Evolutionary conservation across 2,797 vertebrate species (phyloP), one percentile per base, ranked within the genome.

Genomic region (Dicrostonyx torquatus): DNA sequence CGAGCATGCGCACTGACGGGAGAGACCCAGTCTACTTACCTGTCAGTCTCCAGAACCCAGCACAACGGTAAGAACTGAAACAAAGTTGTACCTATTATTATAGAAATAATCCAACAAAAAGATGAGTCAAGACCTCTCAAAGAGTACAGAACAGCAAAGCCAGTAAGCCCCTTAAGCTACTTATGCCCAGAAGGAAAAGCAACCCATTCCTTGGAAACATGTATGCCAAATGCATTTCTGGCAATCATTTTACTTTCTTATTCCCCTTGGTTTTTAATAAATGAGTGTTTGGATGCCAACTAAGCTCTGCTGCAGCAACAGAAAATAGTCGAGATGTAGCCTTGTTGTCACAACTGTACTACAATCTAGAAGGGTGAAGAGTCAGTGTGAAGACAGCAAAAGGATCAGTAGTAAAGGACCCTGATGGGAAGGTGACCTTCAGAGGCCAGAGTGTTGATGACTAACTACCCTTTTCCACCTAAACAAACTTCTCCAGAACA

Each of bases 221-320:
- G 58, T 92, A 83, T 58, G 62, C 70, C 83, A 96, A 96, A 87
- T 83, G 83, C 64, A 91, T 84, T 96, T 95, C 91, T 93, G 82
- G 48, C 93, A 93, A 94, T 96, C 85, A 93, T 87, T 96, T 96
- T 87, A 82, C 78, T 94, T 94, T 95, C 93, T 93, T 62, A 53
- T 66, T 94, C 24, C 79, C 77, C 58, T 72, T 77, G 64, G 68
- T 84, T 96, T 95, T 94, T 84, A 94, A 92, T 89, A 92, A 97
- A 94, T 37, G 31, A 89, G 43, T 24, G 76, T 94, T 90, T 96
- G 60, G 53, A 95, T 80, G 34, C 50, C 89, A 95, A 84, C 62
- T 66, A 84, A 84, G 20, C 50, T 87, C 43, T 89, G 87, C 78
- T 94, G 60, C 73, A 89, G 75, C 66, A 95, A 91, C 26, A 91